phyloP scores from a whole-genome alignment of 1,140 invertebrate genomes.

The Drosophila albomicans region DNA sequence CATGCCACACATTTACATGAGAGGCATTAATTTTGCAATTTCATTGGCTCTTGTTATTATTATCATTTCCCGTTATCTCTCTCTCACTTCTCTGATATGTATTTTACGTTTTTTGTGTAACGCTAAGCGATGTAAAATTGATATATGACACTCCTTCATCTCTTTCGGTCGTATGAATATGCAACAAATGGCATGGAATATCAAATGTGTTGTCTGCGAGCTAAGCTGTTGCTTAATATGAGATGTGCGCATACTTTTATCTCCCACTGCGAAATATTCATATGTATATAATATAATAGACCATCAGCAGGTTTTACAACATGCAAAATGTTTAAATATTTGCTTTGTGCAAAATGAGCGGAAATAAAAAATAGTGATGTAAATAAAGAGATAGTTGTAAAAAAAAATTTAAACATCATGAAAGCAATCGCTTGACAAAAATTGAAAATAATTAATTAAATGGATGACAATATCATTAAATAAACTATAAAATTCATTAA shows the following conservation, averaged over 20 bases:
- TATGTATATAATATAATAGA: neutral
- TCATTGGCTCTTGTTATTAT: conserved; percentile 57
- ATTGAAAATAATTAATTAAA: too few species aligned
- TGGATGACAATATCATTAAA: too few species aligned
- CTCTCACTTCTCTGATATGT: neutral
- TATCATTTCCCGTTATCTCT: conserved; percentile 24
- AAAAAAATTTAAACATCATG: too few species aligned
- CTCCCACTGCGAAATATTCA: neutral
- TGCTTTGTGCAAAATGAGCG: too few species aligned
- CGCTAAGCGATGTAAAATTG: conserved; percentile 42
- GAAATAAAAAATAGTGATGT: too few species aligned
- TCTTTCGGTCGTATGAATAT: conserved; percentile 30
- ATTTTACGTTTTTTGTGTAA: conserved; percentile 7
- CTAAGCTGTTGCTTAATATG: conserved; percentile 4
- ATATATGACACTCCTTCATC: conserved; percentile 25
- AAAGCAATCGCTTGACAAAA: too few species aligned
- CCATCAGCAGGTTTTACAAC: neutral
- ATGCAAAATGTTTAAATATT: too few species aligned
- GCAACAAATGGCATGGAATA: conserved; percentile 25
- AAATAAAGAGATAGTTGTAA: too few species aligned
- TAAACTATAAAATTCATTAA: neutral
- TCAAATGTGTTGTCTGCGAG: conserved; percentile 7
- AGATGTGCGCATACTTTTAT: conserved; percentile 8
- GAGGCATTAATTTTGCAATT: conserved; percentile 74
- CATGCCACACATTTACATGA: conserved; percentile 66